Base-by-base conservation (phyloP, 2,797 vertebrate species). In the Chanos chanos region DNA sequence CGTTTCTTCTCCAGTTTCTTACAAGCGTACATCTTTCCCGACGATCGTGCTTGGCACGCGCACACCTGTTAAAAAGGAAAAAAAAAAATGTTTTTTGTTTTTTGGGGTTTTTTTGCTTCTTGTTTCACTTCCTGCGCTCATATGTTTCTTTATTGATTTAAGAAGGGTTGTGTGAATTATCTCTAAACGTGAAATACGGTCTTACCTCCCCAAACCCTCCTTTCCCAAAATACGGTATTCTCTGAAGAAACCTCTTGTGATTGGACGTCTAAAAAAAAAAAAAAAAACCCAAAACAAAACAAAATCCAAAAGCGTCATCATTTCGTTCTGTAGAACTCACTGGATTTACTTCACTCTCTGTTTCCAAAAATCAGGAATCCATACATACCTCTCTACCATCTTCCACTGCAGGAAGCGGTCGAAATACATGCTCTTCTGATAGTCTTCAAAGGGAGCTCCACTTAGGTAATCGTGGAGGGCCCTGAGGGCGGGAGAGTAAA, bases 1-100 rank as follows among this genome's bases (percentile, higher is more conserved):
- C 92, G 86, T 45, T 92, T 93, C 77, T 94, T 94, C 58, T 94
- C 90, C 65, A 94, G 85, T 72, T 94, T 94, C 45, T 94, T 94
- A 73, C 92, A 94, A 54, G 92, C 92, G 1, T 94, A 94, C 93
- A 94, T 92, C 83, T 89, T 92, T 4, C 92, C 92, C 0, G 92
- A 87, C 16, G 89, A 85, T 6, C 92, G 83, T 7, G 85, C 85
- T 74, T 94, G 92, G 65, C 85, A 93, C 0, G 91, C 93, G 8
- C 91, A 94, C 56, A 94, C 93, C 93, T 93, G 64, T 12, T 28
- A 21, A 4, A 1, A 41, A 7, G 41, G 9, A 44, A 25, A 6
- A 70, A 28, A 41, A 18, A 49, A 1, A 5, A 16, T n/a, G 3
- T 8, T 1, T 60, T 9, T 68, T 2, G 1, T 16, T 18, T 16